These are phyloP conservation scores for Drosophila pachea DNA, from an alignment of 1,140 invertebrate genomes.

Conservation along the genomic window DNA sequence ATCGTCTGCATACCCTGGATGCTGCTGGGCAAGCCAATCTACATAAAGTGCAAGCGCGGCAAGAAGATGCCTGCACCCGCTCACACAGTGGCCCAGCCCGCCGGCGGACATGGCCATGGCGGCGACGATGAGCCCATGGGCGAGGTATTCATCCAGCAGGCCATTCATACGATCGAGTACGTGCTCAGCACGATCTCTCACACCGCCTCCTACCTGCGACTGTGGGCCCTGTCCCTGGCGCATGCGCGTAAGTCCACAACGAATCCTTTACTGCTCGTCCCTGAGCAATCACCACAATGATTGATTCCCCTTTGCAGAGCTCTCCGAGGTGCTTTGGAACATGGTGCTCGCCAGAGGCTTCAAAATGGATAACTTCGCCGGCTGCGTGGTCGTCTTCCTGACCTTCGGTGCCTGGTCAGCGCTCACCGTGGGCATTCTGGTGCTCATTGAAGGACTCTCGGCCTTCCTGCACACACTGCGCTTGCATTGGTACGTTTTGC, in stretches of 20 bases:
- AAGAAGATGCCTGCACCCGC: conserved; percentile 17
- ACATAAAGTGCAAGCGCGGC: conserved; percentile 78
- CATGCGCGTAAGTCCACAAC: conserved; percentile 86
- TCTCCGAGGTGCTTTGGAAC: conserved; percentile 94
- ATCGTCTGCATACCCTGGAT: conserved; percentile 94
- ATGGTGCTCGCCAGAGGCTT: conserved; percentile 84
- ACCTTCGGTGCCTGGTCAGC: conserved; percentile 91
- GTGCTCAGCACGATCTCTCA: conserved; percentile 97
- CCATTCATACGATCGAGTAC: conserved; percentile 98
- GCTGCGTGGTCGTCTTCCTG: conserved; percentile 82
- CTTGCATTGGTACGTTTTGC: conserved; percentile 93
- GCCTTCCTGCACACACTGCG: conserved; percentile 98
- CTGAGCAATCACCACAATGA: no score
- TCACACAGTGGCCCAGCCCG: background rate
- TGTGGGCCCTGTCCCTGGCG: conserved; percentile 97
- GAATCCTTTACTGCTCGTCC: no score
- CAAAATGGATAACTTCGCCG: conserved; percentile 27
- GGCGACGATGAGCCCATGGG: conserved; percentile 86
- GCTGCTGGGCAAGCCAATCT: conserved; percentile 93
- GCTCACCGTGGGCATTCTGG: conserved; percentile 95
- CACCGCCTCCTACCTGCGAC: conserved; percentile 96
- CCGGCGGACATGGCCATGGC: conserved; percentile 44
- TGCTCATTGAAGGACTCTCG: conserved; percentile 98
- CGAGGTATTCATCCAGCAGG: conserved; percentile 94
- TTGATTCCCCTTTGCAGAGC: conserved; percentile 81